Percentiles rank a stretch among this genome's conserved stretches.
Evolutionary conservation across 2,113 vertebrate genomes (phyloP).

Genomic region (Chaetodon trifascialis): DNA sequence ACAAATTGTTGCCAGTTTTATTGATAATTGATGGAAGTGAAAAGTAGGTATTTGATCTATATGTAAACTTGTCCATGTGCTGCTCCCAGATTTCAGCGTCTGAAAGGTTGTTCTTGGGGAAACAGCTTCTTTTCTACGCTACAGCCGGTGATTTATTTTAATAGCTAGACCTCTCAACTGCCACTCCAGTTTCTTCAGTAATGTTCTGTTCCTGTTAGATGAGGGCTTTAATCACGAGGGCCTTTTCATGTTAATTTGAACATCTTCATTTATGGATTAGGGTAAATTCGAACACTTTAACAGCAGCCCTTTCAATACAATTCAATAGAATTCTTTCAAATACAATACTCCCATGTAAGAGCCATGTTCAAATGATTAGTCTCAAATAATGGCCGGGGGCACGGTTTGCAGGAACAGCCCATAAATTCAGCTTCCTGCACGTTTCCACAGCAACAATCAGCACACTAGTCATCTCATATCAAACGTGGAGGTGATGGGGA

Average conservation of each 20-base stretch:
- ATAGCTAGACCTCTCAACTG: not conserved
- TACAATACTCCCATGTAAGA: no score
- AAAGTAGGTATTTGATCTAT: not conserved
- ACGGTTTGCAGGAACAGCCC: no score
- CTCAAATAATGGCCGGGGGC: not conserved
- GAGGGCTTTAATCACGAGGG: not conserved
- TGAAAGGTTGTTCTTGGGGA: not conserved
- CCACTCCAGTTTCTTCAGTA: not conserved
- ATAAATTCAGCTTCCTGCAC: not conserved
- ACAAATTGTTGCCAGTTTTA: not conserved
- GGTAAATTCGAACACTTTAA: no score
- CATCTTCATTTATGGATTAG: not conserved
- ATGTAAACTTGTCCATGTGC: not conserved
- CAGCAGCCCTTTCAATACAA: no score
- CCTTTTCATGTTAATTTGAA: not conserved
- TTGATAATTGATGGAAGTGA: not conserved
- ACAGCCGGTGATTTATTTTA: not conserved
- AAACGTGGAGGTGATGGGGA: no score
- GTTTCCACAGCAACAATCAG: not conserved
- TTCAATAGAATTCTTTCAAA: no score
- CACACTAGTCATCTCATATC: not conserved
- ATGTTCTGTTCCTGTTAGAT: not conserved
- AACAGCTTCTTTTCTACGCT: not conserved
- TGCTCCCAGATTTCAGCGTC: not conserved
- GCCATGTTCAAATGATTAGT: not conserved